Percentiles rank a stretch among this genome's conserved stretches.
These are phyloP conservation scores for Helobdella robusta DNA, from an alignment of 2,888 invertebrate genomes.

Conservation along the genomic window DNA sequence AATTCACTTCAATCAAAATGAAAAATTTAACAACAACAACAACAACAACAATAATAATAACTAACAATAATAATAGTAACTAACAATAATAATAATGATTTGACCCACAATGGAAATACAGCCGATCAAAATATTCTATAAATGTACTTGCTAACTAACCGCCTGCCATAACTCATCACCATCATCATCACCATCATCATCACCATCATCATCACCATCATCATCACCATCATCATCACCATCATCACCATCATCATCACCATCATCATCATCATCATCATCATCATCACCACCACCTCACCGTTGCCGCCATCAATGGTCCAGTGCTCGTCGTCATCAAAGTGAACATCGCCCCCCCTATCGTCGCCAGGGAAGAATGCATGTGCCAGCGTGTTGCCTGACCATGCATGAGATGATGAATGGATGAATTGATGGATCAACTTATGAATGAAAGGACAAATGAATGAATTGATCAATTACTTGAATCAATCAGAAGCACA, in stretches of 20 bases:
- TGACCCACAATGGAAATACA: too few relatives aligned
- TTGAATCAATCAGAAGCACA: too few relatives aligned
- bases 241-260: conserved; percentile 15
- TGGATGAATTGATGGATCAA: neutral
- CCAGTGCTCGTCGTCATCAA: conserved; percentile 49
- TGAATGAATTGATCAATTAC: neutral
- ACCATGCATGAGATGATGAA: conserved; percentile 17
- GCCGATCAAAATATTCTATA: too few relatives aligned
- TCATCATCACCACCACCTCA: conserved; percentile 28
- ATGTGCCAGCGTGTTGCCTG: conserved; percentile 46
- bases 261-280: conserved; percentile 18
- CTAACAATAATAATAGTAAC: too few relatives aligned
- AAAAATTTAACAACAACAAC: too few relatives aligned
- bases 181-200: conserved; percentile 13
- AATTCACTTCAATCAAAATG: too few relatives aligned
- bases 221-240: conserved; percentile 11
- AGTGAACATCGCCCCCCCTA: conserved; percentile 47
- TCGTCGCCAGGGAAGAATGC: conserved; percentile 47
- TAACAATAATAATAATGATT: too few relatives aligned
- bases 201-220: conserved; percentile 14
- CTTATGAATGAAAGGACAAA: neutral
- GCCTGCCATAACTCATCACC: too few relatives aligned
- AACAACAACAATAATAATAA: too few relatives aligned
- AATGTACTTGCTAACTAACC: too few relatives aligned
- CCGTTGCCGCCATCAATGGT: conserved; percentile 41